These are phyloP conservation scores for Taeniopygia guttata DNA, from an alignment of 2,797 vertebrate genomes.

Conservation along the genomic window DNA sequence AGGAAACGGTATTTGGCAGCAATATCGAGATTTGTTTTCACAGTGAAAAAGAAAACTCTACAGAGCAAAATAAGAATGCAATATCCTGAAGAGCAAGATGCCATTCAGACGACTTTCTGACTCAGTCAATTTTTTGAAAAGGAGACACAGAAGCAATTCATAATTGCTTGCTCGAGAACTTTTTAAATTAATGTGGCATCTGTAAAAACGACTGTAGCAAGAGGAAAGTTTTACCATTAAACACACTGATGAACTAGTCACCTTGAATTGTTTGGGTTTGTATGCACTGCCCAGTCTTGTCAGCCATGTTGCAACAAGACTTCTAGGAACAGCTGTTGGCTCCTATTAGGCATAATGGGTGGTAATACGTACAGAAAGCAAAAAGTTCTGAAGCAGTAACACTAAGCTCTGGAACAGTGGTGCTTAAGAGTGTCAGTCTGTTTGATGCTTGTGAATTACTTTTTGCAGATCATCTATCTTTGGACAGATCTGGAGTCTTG, in stretches of 20 bases:
- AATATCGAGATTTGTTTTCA: slow-evolving; percentile 27
- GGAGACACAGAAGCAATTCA: neutral
- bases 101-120: neutral
- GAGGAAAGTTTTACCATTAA: neutral
- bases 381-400: neutral
- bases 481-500: neutral
- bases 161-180: neutral
- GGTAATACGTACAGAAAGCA: neutral
- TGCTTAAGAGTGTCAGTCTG: neutral
- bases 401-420: neutral
- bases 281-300: neutral
- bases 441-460: neutral
- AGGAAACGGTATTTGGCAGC: slow-evolving; percentile 48
- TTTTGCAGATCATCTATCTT: neutral
- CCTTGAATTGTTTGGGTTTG: neutral
- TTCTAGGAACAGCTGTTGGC: neutral
- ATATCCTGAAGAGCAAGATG: neutral
- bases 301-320: neutral
- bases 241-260: neutral
- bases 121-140: neutral
- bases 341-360: neutral
- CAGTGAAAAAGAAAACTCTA: slow-evolving; percentile 40
- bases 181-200: neutral
- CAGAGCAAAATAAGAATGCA: neutral
- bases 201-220: neutral